These are phyloP conservation scores for Halictus rubicundus DNA, from an alignment of 1,140 invertebrate species.

Conservation along the genomic window DNA sequence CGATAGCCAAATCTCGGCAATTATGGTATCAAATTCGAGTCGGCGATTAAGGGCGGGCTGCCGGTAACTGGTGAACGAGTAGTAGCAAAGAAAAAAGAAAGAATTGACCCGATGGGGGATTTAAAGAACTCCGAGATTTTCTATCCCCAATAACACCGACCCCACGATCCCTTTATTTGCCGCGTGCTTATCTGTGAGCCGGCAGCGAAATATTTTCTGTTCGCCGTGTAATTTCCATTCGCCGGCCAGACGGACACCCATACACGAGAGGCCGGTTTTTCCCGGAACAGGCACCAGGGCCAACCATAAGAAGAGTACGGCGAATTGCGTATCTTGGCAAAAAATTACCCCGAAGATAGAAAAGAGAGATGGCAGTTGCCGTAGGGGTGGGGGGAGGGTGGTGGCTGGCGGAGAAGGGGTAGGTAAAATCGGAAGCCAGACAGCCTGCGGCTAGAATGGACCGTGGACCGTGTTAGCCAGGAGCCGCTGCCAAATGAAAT, in stretches of 20 bases:
- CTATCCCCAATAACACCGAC: background rate
- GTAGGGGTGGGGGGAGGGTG: background rate
- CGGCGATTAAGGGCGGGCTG: background rate
- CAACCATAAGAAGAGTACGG: background rate
- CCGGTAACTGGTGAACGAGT: background rate
- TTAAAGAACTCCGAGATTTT: background rate
- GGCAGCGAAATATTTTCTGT: constrained; percentile 15
- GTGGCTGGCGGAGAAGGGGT: too few relatives aligned
- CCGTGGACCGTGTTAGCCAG: constrained; percentile 40
- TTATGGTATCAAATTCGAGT: too few relatives aligned
- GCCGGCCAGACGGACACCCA: too few relatives aligned
- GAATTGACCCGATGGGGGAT: background rate
- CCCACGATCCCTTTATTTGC: background rate
- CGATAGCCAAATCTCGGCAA: too few relatives aligned
- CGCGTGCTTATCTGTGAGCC: background rate
- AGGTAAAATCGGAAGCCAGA: constrained; percentile 38
- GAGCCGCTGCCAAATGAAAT: constrained; percentile 76
- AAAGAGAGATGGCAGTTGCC: background rate
- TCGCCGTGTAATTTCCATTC: constrained; percentile 21
- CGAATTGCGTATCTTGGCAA: constrained; percentile 42
- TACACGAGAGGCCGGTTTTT: constrained; percentile 4
- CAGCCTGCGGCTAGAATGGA: constrained; percentile 37
- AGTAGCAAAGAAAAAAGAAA: background rate
- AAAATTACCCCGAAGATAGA: constrained; percentile 51
- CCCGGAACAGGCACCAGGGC: background rate